Evolutionary conservation across 35 echinoderm and acorn worm genomes (phyloP), one percentile per base, ranked within the genome.

Genomic region (Strongylocentrotus purpuratus): DNA sequence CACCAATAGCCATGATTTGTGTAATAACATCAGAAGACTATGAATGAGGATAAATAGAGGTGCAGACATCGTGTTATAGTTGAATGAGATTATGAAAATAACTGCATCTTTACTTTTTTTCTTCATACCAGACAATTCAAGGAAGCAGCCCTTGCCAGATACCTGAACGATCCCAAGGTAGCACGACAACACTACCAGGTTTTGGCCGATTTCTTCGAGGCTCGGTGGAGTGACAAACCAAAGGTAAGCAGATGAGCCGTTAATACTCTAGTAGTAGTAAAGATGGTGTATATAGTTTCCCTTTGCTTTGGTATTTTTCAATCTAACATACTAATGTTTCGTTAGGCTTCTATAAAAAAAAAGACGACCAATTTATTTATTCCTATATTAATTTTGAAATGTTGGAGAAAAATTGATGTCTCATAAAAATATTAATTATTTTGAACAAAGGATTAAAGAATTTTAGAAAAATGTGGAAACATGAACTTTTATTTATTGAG

Each of bases 151-250:
- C 46, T 28, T 48, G 98, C 96, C 78, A 92, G 97, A 31, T 99
- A 99, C 95, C 94, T 99, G 10, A 86, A 87, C 4, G 97, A 96
- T 46, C 90, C 94, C 28, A 94, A 95, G 4, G 61, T 85, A n/a
- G 86, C 89, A 55, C 61, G 95, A 94, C 52, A 94, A 45, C 86
- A 97, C 6, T 96, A 97, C 65, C 96, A 96, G 86, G 94, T 99
- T 31, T 47, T 99, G 58, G 97, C 96, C 58, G 98, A 99, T n/a
- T 99, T 98, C 94, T 99, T 99, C 87, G 91, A 90, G 31, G 98
- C 97, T 11, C 97, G 94, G 71, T 99, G 98, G 98, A 95, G 97
- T 86, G 88, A 95, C 28, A 96, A 86, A 32, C 61, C 60, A 96
- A 97, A 95, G 88, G 95, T 96, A 85, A 33, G 60, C 20, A 33